A percentile compares a stretch with the other conserved stretches of the same genome.
These are phyloP conservation scores for Otis tarda DNA, from an alignment of 2,113 vertebrate genomes.

Conservation along the genomic window DNA sequence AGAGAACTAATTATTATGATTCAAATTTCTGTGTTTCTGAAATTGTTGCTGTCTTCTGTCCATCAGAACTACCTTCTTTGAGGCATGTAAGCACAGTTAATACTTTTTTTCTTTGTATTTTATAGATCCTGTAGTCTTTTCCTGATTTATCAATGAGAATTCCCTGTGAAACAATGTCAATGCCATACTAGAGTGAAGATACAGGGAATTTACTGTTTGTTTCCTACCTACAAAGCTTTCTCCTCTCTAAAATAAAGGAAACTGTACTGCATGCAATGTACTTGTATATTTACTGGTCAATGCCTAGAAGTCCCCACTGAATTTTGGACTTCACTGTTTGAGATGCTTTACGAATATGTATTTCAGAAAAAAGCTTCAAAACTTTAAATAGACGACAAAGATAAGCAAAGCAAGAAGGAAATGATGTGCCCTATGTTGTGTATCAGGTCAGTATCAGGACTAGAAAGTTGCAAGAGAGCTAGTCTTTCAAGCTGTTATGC, in stretches of 20 bases:
- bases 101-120: background rate
- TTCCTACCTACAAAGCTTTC: background rate
- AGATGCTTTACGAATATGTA: background rate
- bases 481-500: background rate
- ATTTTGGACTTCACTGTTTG: background rate
- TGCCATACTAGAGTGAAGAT: background rate
- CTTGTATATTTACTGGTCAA: background rate
- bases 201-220: background rate
- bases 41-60: background rate
- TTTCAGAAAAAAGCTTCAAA: background rate
- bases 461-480: background rate
- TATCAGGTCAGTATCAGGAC: background rate
- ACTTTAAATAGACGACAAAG: background rate
- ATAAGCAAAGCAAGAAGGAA: background rate
- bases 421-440: background rate
- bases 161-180: background rate
- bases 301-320: background rate
- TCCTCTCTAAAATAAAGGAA: background rate
- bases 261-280: background rate
- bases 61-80: background rate
- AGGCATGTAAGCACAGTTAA: background rate
- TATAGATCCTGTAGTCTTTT: background rate
- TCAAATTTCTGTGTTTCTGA: background rate
- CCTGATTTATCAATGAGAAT: background rate
- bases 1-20: background rate